Conservation (phyloP, 2,797 vertebrate genomes). For the Sebastes cheni region DNA sequence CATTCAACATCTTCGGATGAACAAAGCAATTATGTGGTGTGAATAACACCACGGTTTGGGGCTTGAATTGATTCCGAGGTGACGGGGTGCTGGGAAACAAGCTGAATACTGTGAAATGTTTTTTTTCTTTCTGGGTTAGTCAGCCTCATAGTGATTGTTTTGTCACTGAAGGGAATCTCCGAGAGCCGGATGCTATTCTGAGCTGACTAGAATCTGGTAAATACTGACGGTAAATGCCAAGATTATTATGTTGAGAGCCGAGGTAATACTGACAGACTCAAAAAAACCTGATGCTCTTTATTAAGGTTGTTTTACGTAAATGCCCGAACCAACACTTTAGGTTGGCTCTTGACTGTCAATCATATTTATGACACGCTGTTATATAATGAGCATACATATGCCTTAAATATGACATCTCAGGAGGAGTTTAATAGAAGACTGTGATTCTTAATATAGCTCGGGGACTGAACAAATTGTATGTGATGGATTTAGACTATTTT, state of each 20-base stretch:
- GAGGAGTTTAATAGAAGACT: neutral
- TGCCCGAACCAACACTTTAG: neutral
- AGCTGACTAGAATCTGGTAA: slow-evolving; percentile 24
- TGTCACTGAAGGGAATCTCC: slow-evolving; percentile 48
- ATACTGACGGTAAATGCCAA: slow-evolving; percentile 64
- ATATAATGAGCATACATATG: neutral
- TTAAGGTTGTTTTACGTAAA: slow-evolving; percentile 9
- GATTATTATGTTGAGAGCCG: slow-evolving; percentile 24
- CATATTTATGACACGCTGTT: neutral
- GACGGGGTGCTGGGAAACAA: slow-evolving; percentile 33
- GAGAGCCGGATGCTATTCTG: slow-evolving; percentile 40
- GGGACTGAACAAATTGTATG: neutral
- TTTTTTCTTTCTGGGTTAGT: slow-evolving; percentile 29
- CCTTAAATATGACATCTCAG: neutral
- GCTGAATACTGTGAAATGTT: slow-evolving; percentile 50
- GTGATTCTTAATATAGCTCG: neutral
- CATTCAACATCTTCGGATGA: slow-evolving; percentile 21
- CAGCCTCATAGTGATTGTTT: slow-evolving; percentile 34
- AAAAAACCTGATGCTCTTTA: slow-evolving; percentile 13
- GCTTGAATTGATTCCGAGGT: slow-evolving; percentile 50
- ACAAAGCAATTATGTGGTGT: slow-evolving; percentile 50
- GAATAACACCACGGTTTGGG: slow-evolving; percentile 28
- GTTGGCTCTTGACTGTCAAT: neutral
- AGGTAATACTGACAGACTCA: neutral
- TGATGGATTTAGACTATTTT: neutral